These are phyloP conservation scores for Odocoileus virginianus DNA, from an alignment of 2,113 vertebrate species.

Conservation along the genomic window DNA sequence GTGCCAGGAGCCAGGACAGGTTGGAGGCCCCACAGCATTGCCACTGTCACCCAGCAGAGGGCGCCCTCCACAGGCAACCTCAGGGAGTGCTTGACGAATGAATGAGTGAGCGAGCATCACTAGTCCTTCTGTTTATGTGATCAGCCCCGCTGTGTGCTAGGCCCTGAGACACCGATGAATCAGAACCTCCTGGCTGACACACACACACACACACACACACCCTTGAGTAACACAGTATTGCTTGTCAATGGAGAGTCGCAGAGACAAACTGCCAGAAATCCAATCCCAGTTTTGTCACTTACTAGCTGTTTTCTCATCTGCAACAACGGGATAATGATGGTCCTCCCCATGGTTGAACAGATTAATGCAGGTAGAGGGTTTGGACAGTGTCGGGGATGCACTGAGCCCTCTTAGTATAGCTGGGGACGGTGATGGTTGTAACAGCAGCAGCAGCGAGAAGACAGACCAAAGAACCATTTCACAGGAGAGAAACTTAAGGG, in stretches of 20 bases:
- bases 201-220: neutral
- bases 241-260: neutral
- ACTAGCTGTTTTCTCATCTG: neutral
- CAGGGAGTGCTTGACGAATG: neutral
- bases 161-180: neutral
- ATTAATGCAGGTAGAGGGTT: neutral
- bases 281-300: neutral
- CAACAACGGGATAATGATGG: neutral
- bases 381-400: accelerated
- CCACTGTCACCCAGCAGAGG: neutral
- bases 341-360: neutral
- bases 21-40: neutral
- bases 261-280: neutral
- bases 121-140: neutral
- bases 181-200: neutral
- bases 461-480: neutral
- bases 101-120: neutral
- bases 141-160: neutral
- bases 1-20: neutral
- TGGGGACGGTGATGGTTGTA: neutral
- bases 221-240: neutral
- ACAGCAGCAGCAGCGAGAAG: neutral
- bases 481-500: neutral
- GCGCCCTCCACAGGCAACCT: neutral
- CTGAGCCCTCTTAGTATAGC: neutral